A percentile compares a stretch with the other conserved stretches of the same genome.
These are phyloP conservation scores for Stenoptilia bipunctidactyla DNA, from an alignment of 2,888 invertebrate genomes.

Conservation along the genomic window DNA sequence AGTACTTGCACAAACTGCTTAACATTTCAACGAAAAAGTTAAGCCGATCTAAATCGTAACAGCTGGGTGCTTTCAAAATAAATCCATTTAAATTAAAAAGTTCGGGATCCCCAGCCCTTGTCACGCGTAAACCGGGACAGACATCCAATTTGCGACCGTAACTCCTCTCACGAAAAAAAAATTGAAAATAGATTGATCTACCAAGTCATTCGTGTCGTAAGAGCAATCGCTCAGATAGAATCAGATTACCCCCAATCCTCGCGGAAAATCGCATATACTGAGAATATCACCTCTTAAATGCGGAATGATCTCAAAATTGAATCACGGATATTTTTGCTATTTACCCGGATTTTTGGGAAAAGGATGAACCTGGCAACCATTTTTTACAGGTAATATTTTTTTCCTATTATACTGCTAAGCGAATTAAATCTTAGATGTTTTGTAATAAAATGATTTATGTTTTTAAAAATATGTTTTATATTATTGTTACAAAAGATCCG, in stretches of 20 bases:
- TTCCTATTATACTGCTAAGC: too few relatives aligned
- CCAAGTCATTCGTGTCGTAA: constrained; percentile 37
- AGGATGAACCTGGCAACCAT: too few relatives aligned
- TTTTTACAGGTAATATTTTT: too few relatives aligned
- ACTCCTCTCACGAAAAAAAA: constrained; percentile 28
- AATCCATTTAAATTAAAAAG: constrained; percentile 32
- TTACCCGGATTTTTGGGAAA: too few relatives aligned
- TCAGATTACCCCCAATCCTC: constrained; percentile 31
- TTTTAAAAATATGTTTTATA: too few relatives aligned
- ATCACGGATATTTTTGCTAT: not conserved
- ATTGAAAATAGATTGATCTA: constrained; percentile 63
- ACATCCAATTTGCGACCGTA: constrained; percentile 48
- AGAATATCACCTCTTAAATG: not conserved
- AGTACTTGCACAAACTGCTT: too few relatives aligned
- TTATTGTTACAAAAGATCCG: too few relatives aligned
- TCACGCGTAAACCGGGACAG: constrained; percentile 38
- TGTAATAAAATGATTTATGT: too few relatives aligned
- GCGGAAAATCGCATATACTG: constrained; percentile 8
- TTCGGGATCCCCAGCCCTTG: constrained; percentile 32
- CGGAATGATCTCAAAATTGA: constrained; percentile 1
- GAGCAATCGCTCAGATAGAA: constrained; percentile 48
- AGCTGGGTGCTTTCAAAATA: constrained; percentile 1
- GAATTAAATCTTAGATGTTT: too few relatives aligned
- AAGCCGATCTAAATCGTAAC: constrained; percentile 5
- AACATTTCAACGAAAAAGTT: too few relatives aligned